Evolutionary conservation across 2,797 vertebrate genomes (phyloP), one percentile per base, ranked within the genome.

Genomic region (Chaetodon trifasciatus): DNA sequence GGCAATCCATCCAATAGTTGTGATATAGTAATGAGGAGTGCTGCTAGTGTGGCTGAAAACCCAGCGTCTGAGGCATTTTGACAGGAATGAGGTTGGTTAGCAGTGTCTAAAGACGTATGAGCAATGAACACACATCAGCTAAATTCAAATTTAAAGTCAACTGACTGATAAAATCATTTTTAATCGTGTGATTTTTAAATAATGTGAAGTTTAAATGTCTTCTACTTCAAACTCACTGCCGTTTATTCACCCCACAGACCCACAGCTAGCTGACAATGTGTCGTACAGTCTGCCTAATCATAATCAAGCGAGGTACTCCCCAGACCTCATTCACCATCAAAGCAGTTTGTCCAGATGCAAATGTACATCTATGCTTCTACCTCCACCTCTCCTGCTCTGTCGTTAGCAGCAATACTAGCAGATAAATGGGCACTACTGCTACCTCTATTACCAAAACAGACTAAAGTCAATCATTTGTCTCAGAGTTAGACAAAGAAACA

Each of bases 381-480:
- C 23, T 0, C 21, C 12, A 12, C 9, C n/a, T 55, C 39, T 56
- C n/a, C 52, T 47, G 28, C 37, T 44, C 5, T 3, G 21, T 40
- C n/a, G 24, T 39, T 39, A 16, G 28, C 24, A 15, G 13, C 44
- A 39, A 4, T 6, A 7, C 44, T 53, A n/a, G 21, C 11, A 35
- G 44, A 23, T 35, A 55, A n/a, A 47, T 15, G 56, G 11, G 35
- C 35, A 16, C 23, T 32, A 10, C 19, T 32, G 0, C 50, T 28
- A 6, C 10, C 11, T 35, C 49, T 23, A 11, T 57, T 60, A 60
- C 24, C 23, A 58, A 16, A 6, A 1, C 61, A n/a, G 63, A 47
- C 23, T 53, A 66, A 67, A 77, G 56, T 32, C 66, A 65, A 78
- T 62, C 11, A 24, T 65, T 76, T 62, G n/a, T 77, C 42, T 77